A percentile compares a stretch with the other conserved stretches of the same genome.
phyloP scores from a whole-genome alignment of 2,113 vertebrate genomes.

The Passer montanus region DNA sequence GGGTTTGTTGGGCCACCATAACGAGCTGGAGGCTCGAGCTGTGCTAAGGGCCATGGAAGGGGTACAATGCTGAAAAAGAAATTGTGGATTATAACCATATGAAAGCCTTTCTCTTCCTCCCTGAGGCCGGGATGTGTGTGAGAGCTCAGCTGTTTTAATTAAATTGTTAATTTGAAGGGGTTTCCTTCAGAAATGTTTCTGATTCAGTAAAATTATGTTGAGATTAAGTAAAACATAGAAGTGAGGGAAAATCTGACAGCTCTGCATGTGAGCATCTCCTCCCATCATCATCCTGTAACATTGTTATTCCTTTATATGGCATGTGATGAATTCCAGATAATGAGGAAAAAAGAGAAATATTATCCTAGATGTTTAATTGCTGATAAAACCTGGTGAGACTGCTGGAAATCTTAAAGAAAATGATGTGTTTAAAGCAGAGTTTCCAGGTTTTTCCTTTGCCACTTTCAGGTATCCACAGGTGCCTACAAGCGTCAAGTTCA shows the following conservation, averaged over 20 bases:
- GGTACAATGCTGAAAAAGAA: no score
- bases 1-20: rapidly evolving
- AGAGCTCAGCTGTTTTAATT: not conserved
- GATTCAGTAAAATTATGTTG: not conserved
- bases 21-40: not conserved
- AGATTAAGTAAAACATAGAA: not conserved
- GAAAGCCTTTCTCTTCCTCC: not conserved
- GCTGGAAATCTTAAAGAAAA: not conserved
- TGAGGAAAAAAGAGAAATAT: not conserved
- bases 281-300: not conserved
- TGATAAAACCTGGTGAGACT: not conserved
- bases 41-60: not conserved
- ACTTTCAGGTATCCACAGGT: conserved; percentile 88
- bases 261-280: not conserved
- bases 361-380: not conserved
- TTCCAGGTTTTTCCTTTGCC: not conserved
- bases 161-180: not conserved
- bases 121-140: no score
- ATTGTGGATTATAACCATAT: not conserved
- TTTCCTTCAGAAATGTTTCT: not conserved
- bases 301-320: not conserved
- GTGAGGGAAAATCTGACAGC: not conserved
- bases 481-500: conserved; percentile 92
- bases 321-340: not conserved
- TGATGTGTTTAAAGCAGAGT: not conserved